These are phyloP conservation scores for Lethocerus indicus DNA, from an alignment of 1,140 invertebrate genomes.

Conservation along the genomic window DNA sequence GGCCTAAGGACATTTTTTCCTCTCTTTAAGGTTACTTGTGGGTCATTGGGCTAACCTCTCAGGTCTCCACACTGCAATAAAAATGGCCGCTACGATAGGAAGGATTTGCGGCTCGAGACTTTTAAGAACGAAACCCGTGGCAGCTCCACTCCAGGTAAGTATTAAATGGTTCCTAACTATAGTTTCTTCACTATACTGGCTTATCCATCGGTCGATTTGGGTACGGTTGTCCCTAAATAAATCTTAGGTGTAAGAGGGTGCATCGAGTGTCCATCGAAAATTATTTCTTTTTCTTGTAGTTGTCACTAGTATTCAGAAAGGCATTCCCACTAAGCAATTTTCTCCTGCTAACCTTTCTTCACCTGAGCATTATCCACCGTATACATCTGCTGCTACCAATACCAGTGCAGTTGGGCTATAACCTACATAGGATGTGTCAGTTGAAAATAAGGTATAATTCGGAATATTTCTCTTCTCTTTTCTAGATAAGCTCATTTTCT, in stretches of 20 bases:
- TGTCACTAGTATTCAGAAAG: too few species aligned
- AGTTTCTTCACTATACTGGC: background rate
- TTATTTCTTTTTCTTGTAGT: background rate
- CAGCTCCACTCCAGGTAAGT: constrained; percentile 32
- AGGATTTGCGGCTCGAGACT: constrained; percentile 62
- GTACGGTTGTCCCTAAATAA: background rate
- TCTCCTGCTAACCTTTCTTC: too few species aligned
- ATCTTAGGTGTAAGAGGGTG: background rate
- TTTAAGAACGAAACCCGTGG: constrained; percentile 38
- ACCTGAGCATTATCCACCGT: too few species aligned
- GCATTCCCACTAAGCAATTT: too few species aligned
- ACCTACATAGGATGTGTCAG: background rate
- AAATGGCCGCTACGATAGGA: constrained; percentile 65
- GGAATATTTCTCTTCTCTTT: constrained; percentile 18
- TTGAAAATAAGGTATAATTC: background rate
- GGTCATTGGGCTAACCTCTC: background rate
- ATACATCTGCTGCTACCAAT: too few species aligned
- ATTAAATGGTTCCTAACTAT: background rate
- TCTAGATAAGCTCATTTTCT: constrained; percentile 45
- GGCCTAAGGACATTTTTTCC: too few species aligned
- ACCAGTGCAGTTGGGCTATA: too few species aligned
- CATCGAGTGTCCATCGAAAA: background rate
- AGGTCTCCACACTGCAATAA: constrained; percentile 26
- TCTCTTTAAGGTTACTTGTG: background rate
- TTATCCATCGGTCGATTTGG: background rate